These are phyloP conservation scores for Tapirus terrestris DNA, from an alignment of 2,113 vertebrate genomes.

Conservation along the genomic window DNA sequence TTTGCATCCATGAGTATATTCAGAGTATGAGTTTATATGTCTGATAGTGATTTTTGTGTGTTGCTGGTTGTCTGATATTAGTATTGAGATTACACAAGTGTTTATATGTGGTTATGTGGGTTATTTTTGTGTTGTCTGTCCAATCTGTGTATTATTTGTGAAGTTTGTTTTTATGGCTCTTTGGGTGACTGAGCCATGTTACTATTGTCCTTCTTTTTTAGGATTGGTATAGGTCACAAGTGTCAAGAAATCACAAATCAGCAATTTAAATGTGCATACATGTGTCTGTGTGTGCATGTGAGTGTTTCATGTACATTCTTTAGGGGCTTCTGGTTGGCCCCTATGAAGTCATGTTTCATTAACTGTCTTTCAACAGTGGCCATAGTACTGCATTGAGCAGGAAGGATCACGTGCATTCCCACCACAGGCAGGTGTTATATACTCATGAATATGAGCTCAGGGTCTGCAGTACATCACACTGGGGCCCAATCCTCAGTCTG, in stretches of 20 bases:
- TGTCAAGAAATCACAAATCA: not conserved
- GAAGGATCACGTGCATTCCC: not conserved
- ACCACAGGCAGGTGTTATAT: not conserved
- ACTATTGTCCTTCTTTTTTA: too few species aligned
- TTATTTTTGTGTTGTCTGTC: not conserved
- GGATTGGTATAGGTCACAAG: not conserved
- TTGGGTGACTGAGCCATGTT: not conserved
- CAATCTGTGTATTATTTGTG: not conserved
- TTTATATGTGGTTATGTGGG: not conserved
- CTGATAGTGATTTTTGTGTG: not conserved
- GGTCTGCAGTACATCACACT: not conserved
- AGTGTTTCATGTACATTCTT: not conserved
- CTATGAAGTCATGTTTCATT: not conserved
- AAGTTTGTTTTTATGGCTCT: not conserved
- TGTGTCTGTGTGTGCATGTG: not conserved
- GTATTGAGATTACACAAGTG: not conserved
- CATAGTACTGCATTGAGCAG: not conserved
- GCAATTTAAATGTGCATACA: not conserved
- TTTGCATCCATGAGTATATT: not conserved
- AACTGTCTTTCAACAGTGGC: not conserved
- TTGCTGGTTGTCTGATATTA: not conserved
- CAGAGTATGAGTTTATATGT: not conserved
- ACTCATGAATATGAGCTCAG: not conserved
- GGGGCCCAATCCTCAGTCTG: not conserved
- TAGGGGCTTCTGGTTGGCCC: not conserved